Evolutionary conservation across 2,797 vertebrate genomes (phyloP), one percentile per base, ranked within the genome.

Genomic region (Phalloptychus januarius): DNA sequence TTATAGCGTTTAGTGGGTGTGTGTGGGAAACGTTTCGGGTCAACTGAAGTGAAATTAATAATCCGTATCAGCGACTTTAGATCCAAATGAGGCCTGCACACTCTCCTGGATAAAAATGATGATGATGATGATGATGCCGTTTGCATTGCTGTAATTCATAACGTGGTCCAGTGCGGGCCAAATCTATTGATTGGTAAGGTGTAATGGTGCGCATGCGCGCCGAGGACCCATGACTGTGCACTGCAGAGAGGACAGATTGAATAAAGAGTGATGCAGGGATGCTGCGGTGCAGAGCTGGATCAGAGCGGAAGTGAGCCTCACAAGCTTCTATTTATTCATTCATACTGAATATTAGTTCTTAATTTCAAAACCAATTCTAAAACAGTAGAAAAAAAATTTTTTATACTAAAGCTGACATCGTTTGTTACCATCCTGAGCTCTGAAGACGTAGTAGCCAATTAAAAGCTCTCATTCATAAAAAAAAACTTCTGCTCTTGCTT

Each of bases 221-320:
- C 65, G 36, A 10, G 77, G 72, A 84, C 81, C 88, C 93, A 94
- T 94, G 93, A 94, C 92, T 93, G 89, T 93, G 92, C 92, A 93
- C 87, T 93, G 92, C 90, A 88, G 91, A 84, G 87, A 89, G 79
- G 79, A 84, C 23, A 73, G 83, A 82, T 78, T 73, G 80, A 82
- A 45, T 69, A 54, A 42, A 67, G 79, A 84, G 79, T 72, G 89
- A 87, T 90, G 85, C 86, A 83, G 87, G 56, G 7, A 71, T 4
- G 58, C 5, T 16, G 48, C 65, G 65, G 20, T 3, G 2, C 3
- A 25, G 13, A 71, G 45, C 67, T 74, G 77, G 71, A 84, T 69
- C 72, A 54, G 48, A 74, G 25, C 67, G 76, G 67, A 70, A 70
- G 38, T 44, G 40, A 5, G 20, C 3, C 36, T 67, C 63, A 5